A percentile compares a stretch with the other conserved stretches of the same genome.
These are phyloP conservation scores for Eupristina koningsbergeri DNA, from an alignment of 1,140 invertebrate species.

Conservation along the genomic window DNA sequence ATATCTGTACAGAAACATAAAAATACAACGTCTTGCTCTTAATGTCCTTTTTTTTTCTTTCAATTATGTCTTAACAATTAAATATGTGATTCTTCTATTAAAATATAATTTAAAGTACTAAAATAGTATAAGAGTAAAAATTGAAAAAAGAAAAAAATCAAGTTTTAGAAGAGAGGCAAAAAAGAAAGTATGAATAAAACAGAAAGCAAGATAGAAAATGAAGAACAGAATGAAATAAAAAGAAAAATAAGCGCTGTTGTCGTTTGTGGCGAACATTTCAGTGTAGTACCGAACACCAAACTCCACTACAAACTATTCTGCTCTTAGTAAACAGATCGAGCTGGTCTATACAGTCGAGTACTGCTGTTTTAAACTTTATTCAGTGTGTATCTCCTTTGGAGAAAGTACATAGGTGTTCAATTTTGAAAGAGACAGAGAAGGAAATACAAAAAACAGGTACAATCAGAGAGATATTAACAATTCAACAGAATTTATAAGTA, in stretches of 20 bases:
- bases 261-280: constrained; percentile 1
- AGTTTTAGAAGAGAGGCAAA: neutral
- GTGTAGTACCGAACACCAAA: neutral
- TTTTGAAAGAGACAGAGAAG: neutral
- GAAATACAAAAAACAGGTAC: neutral
- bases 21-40: neutral
- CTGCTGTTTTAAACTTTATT: constrained; percentile 1
- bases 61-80: neutral
- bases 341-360: neutral
- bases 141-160: too few species aligned
- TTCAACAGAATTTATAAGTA: neutral
- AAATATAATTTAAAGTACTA: neutral
- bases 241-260: neutral
- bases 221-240: neutral
- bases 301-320: neutral
- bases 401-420: neutral
- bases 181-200: neutral
- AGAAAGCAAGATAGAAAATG: neutral
- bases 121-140: neutral
- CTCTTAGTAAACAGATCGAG: neutral
- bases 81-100: neutral
- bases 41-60: neutral
- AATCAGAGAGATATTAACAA: neutral
- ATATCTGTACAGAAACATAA: too few species aligned
- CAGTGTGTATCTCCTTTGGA: constrained; percentile 3